Evolutionary conservation across 2,888 invertebrate genomes (phyloP), one percentile per base, ranked within the genome.

Genomic region (Tromatobia lineatoria): DNA sequence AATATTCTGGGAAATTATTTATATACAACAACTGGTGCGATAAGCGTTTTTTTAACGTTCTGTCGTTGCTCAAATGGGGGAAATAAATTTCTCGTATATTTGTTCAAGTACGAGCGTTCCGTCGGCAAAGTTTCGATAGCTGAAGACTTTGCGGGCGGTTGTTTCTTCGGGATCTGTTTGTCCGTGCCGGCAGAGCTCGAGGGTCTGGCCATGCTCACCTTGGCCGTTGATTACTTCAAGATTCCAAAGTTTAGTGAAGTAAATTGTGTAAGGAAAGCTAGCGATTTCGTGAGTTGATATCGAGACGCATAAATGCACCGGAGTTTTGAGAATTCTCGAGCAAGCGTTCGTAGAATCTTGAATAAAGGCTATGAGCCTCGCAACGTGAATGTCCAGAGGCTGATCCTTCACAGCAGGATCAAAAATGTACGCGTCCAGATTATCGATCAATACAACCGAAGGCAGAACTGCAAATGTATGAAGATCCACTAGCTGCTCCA

Each of bases 381-480:
- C 91, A 0, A 88, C 86, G 25, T 89, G 90, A 29, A 87, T 38
- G 3, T 89, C 87, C 47, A 59, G 8, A 13, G 73, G 73, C 23
- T 86, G 73, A 29, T 85, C 87, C 29, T 70, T 78, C 13, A 82
- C 29, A 8, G 79, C 66, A 0, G 85, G 47, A 52, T 89, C 83
- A 8, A 73, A 64, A 3, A 88, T 79, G 64, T 93, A 93, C 45
- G 88, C 57, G 67, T 93, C 91, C 3, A 93, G 85, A 52, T 92
- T 87, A 25, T 93, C 93, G 34, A 93, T 88, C 42, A 93, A 29
- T 1, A 93, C 69, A 1, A 92, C 88, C 3, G 91, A 88, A 4
- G 93, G 92, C 61, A 91, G 73, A 2, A 77, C 77, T 23, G 88
- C 85, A 64, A 90, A 93, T 0, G 88, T 90, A 45, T 92, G 91